Conservation (phyloP, 1,140 invertebrate species). For the Leptinotarsa defecta region DNA sequence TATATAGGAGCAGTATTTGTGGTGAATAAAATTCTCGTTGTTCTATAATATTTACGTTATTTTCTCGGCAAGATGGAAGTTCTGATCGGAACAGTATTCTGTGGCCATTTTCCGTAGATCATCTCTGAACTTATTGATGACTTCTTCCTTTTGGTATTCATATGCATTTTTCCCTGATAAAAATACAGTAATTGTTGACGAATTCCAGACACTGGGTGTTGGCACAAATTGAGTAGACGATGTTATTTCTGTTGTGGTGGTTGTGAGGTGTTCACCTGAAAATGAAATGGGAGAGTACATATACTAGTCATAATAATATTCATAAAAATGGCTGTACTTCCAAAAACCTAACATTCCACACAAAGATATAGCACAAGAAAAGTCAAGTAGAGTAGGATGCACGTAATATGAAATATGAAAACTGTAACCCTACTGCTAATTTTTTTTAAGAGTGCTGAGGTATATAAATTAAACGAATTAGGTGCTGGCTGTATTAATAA, state of each 20-base stretch:
- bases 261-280: conserved; percentile 3
- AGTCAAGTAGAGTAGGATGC: neutral
- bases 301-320: neutral
- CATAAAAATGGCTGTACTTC: neutral
- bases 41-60: conserved; percentile 2
- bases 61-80: neutral
- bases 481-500: too few species aligned
- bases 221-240: neutral
- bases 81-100: neutral
- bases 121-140: neutral
- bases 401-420: neutral
- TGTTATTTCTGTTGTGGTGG: conserved; percentile 10
- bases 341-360: neutral
- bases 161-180: neutral
- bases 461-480: too few species aligned
- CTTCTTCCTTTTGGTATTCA: neutral
- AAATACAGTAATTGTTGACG: neutral
- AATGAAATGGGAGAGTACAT: neutral
- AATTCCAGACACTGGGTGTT: neutral
- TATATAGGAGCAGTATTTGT: neutral
- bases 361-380: neutral
- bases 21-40: neutral
- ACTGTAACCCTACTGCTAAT: too few species aligned
- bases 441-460: too few species aligned
- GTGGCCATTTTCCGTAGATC: neutral